These are phyloP conservation scores for Diorhabda carinulata DNA, from an alignment of 1,140 invertebrate species.

Conservation along the genomic window DNA sequence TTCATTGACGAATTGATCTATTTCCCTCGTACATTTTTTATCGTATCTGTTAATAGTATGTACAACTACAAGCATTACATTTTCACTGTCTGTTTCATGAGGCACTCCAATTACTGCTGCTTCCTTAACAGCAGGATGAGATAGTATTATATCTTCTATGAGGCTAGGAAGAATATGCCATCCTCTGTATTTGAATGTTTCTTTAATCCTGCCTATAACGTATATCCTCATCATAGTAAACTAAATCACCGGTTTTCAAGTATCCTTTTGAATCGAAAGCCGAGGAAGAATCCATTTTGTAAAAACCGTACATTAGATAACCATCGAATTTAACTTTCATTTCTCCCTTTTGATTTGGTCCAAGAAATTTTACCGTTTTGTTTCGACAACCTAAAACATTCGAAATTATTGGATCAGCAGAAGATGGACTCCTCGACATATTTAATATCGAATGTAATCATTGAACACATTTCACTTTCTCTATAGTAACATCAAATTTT, in stretches of 20 bases:
- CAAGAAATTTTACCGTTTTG: slow-evolving; percentile 45
- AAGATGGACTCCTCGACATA: too few relatives aligned
- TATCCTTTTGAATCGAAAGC: slow-evolving; percentile 58
- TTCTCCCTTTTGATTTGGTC: slow-evolving; percentile 53
- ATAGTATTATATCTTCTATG: slow-evolving; percentile 63
- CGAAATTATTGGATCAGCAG: too few relatives aligned
- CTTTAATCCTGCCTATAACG: slow-evolving; percentile 66
- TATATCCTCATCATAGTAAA: slow-evolving; percentile 62
- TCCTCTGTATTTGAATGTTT: slow-evolving; percentile 66
- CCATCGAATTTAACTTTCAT: slow-evolving; percentile 50
- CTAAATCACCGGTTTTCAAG: slow-evolving; percentile 66
- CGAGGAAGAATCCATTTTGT: slow-evolving; percentile 57
- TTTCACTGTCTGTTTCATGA: slow-evolving; percentile 58
- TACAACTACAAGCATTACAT: slow-evolving; percentile 65
- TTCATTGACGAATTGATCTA: slow-evolving; percentile 50
- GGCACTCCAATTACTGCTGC: slow-evolving; percentile 65
- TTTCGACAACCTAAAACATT: too few relatives aligned
- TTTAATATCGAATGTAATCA: too few relatives aligned
- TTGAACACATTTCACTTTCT: too few relatives aligned
- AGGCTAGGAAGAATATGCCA: slow-evolving; percentile 46
- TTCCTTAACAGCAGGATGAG: slow-evolving; percentile 61
- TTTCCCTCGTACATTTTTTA: slow-evolving; percentile 48
- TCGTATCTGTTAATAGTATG: slow-evolving; percentile 37
- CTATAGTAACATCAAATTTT: too few relatives aligned
- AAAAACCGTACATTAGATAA: slow-evolving; percentile 54